Evolutionary conservation across 2,113 vertebrate species (phyloP).

Genomic region (Gadus chalcogrammus): DNA sequence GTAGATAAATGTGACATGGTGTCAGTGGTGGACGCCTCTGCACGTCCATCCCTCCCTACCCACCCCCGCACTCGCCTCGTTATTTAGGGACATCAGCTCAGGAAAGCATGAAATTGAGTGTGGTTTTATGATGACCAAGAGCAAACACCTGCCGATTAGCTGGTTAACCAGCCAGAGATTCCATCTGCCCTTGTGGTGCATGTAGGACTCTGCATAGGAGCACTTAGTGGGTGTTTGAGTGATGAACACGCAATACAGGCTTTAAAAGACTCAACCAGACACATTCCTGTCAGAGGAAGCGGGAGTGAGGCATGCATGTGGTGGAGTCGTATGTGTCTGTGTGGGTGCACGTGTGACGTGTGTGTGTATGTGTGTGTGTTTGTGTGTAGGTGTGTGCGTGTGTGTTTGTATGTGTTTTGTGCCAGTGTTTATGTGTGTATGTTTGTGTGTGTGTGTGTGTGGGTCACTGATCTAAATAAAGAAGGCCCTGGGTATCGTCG

Average conservation of each 20-base stretch:
- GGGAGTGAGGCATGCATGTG: no score
- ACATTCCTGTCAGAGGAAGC: no score
- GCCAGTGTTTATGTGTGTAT: no score
- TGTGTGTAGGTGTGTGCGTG: no score
- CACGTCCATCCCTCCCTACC: constrained; percentile 13
- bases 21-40: constrained; percentile 13
- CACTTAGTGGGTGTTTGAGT: constrained; percentile 44
- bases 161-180: constrained; percentile 61
- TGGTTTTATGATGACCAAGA: constrained; percentile 50
- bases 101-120: constrained; percentile 66
- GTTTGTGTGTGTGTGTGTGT: no score
- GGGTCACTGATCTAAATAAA: no score
- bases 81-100: constrained; percentile 48
- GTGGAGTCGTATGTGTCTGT: no score
- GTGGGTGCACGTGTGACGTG: no score
- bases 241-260: constrained; percentile 43
- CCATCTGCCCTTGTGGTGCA: constrained; percentile 25
- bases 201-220: constrained; percentile 7
- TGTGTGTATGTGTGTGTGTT: no score
- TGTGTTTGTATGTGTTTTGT: no score
- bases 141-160: constrained; percentile 64
- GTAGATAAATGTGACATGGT: no score
- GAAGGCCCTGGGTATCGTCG: no score
- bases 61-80: constrained; percentile 21
- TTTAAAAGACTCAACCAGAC: constrained; percentile 9